Evolutionary conservation across 2,113 vertebrate genomes (phyloP).

Genomic region (Ictalurus punctatus): DNA sequence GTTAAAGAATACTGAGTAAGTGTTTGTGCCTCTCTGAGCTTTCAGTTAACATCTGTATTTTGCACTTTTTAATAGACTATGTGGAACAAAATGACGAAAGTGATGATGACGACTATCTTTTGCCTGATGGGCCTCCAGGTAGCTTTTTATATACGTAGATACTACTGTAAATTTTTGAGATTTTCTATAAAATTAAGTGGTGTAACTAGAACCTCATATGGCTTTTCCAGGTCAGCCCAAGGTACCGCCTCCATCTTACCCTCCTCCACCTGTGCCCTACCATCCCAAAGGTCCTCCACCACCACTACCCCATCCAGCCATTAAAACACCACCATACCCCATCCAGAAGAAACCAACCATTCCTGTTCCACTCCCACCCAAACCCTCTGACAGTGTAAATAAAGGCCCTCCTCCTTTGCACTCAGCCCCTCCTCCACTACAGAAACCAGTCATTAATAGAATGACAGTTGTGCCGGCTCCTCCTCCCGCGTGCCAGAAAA

Average conservation of each 20-base stretch:
- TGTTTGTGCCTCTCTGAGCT: background rate
- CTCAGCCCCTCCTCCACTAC: conserved; percentile 53
- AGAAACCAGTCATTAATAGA: conserved; percentile 24
- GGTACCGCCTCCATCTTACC: conserved; percentile 82
- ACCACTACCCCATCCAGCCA: conserved; percentile 64
- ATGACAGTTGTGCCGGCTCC: conserved; percentile 23
- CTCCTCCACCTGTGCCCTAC: conserved; percentile 83
- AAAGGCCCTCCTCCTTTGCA: conserved; percentile 59
- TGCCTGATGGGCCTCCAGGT: conserved; percentile 77
- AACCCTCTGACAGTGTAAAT: conserved; percentile 36
- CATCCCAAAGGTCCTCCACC: conserved; percentile 64
- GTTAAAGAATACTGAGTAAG: background rate
- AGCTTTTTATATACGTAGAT: background rate
- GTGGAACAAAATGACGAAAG: conserved; percentile 83
- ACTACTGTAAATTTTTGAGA: background rate
- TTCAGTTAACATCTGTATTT: background rate
- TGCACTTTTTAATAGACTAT: conserved; percentile 73
- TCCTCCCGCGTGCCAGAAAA: conserved; percentile 46
- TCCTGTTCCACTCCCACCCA: conserved; percentile 22
- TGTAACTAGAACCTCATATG: background rate
- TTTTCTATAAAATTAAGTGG: background rate
- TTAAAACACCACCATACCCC: conserved; percentile 63
- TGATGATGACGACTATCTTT: conserved; percentile 78
- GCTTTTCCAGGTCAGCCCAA: conserved; percentile 60
- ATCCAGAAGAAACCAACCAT: conserved; percentile 59